Percentiles rank a stretch among this genome's conserved stretches.
phyloP scores from a whole-genome alignment of 2,113 vertebrate species.

The Psephotus haematonotus region DNA sequence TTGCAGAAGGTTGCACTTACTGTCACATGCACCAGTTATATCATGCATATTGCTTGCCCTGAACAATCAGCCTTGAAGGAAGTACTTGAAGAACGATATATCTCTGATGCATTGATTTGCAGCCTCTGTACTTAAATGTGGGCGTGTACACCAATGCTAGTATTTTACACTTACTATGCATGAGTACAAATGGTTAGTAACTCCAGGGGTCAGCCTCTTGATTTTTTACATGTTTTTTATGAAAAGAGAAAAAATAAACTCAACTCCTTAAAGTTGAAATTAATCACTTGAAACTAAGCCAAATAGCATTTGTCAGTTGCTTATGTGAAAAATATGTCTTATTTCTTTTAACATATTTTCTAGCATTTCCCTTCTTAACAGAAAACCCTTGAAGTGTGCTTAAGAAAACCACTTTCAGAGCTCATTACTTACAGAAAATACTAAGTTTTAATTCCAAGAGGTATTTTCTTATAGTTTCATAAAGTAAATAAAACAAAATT shows the following conservation, averaged over 20 bases:
- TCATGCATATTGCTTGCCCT: conserved; percentile 6
- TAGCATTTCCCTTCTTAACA: neutral
- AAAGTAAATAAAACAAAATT: neutral
- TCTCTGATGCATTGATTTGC: neutral
- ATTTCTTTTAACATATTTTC: neutral
- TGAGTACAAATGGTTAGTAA: neutral
- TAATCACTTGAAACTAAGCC: neutral
- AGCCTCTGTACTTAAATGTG: neutral
- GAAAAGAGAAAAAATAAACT: neutral
- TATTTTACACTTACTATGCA: neutral
- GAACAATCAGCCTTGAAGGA: neutral
- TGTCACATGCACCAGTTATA: conserved; percentile 3
- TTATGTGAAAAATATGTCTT: neutral
- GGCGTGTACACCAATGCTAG: neutral
- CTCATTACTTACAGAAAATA: neutral
- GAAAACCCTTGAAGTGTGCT: neutral
- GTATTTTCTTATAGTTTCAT: neutral
- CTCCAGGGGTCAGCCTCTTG: neutral
- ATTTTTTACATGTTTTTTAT: neutral
- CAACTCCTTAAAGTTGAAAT: neutral
- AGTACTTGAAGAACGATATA: neutral
- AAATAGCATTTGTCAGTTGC: neutral
- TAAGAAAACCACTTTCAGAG: neutral
- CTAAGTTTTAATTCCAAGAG: neutral
- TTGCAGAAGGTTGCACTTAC: neutral